phyloP scores from a whole-genome alignment of 1,140 invertebrate species.

The honey bee (Apis mellifera) region DNA sequence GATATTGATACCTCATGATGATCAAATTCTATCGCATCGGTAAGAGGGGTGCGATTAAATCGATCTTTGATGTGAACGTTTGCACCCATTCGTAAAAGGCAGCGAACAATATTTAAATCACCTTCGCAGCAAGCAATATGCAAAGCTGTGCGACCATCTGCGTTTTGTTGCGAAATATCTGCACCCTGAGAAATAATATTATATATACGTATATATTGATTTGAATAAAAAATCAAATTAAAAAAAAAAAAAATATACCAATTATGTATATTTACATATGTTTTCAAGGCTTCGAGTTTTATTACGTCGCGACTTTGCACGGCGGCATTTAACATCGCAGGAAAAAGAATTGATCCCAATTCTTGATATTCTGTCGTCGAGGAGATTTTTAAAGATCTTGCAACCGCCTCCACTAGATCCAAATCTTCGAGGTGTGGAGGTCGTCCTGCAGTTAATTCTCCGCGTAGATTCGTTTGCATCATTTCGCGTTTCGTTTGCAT shows the following conservation, averaged over 20 bases:
- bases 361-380: slow-evolving; percentile 87
- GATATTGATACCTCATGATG: slow-evolving; percentile 82
- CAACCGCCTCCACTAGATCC: slow-evolving; percentile 86
- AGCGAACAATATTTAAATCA: slow-evolving; percentile 86
- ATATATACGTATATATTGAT: neutral
- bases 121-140: slow-evolving; percentile 91
- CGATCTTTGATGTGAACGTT: slow-evolving; percentile 91
- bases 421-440: slow-evolving; percentile 79
- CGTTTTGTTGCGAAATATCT: slow-evolving; percentile 89
- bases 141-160: slow-evolving; percentile 90
- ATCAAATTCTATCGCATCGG: slow-evolving; percentile 85
- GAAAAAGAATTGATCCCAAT: slow-evolving; percentile 88
- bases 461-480: slow-evolving; percentile 89
- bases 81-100: slow-evolving; percentile 90
- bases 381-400: slow-evolving; percentile 85
- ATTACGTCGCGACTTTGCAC: slow-evolving; percentile 85
- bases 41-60: slow-evolving; percentile 84
- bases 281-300: slow-evolving; percentile 82
- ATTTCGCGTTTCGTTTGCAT: slow-evolving; percentile 89
- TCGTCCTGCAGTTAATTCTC: slow-evolving; percentile 84
- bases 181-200: slow-evolving; percentile 82
- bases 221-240: neutral
- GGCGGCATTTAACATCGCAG: slow-evolving; percentile 89
- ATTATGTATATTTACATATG: slow-evolving; percentile 75
- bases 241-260: no score